A percentile compares a stretch with the other conserved stretches of the same genome.
Conservation (phyloP, 1,140 invertebrate species). For the Microvelia longipes region DNA sequence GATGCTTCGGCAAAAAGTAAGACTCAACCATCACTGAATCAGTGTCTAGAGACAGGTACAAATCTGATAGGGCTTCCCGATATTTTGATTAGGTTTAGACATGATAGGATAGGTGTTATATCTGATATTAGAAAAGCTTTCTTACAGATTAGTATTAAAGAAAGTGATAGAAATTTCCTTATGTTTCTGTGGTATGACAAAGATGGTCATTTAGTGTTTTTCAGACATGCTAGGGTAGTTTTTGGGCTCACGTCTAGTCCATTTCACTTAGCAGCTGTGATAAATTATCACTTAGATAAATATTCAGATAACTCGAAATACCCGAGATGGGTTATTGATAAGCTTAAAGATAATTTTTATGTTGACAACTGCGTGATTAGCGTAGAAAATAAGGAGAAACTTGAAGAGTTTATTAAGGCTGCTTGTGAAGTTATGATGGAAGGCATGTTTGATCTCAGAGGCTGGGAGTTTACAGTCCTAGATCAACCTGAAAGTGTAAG, state of each 20-base stretch:
- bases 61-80: neutral
- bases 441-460: neutral
- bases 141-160: neutral
- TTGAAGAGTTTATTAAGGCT: neutral
- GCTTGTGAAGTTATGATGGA: neutral
- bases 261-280: neutral
- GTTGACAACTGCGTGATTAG: neutral
- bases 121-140: neutral
- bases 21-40: neutral
- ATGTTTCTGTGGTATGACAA: neutral
- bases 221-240: neutral
- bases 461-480: neutral
- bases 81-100: neutral
- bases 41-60: neutral
- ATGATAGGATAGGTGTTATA: neutral
- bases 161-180: neutral
- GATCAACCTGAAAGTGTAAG: neutral
- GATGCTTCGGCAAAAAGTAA: neutral
- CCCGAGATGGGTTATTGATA: neutral
- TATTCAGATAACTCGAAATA: neutral
- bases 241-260: neutral
- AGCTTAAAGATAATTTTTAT: neutral
- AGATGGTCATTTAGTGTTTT: neutral
- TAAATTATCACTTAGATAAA: neutral
- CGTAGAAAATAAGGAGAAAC: neutral